Conservation (phyloP, 2,888 invertebrate species). For the Sylvicola fuscatus region DNA sequence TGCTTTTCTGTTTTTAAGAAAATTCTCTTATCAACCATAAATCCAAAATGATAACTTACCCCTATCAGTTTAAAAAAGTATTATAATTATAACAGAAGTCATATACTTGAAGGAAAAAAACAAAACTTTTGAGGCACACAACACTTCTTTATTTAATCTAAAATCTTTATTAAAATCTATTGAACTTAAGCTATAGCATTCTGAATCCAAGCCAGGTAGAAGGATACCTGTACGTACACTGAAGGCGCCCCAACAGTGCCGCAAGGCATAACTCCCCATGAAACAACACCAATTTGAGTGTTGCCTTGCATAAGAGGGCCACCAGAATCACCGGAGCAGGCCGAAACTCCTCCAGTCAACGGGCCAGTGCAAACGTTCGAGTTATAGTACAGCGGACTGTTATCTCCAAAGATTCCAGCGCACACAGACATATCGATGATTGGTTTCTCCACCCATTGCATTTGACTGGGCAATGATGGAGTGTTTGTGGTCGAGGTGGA, state of each 20-base stretch:
- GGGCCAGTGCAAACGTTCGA: constrained; percentile 13
- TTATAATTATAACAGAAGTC: too few species aligned
- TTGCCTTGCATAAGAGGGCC: constrained; percentile 9
- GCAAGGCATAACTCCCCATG: constrained; percentile 29
- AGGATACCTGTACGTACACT: constrained; percentile 16
- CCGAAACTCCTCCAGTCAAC: constrained; percentile 10
- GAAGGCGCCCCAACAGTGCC: constrained; percentile 21
- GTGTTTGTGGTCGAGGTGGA: constrained; percentile 19
- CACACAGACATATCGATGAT: constrained; percentile 15
- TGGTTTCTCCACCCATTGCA: constrained; percentile 18
- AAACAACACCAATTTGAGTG: constrained; percentile 26
- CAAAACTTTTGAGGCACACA: too few species aligned
- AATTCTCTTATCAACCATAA: too few species aligned
- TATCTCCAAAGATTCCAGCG: constrained; percentile 7
- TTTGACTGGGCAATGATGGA: constrained; percentile 17
- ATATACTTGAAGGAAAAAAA: too few species aligned
- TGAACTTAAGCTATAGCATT: too few species aligned
- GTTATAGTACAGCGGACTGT: constrained; percentile 14
- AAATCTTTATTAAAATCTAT: too few species aligned
- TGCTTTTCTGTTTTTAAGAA: too few species aligned
- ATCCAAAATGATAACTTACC: too few species aligned
- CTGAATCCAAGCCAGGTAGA: too few species aligned
- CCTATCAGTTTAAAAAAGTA: too few species aligned
- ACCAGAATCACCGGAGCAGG: constrained; percentile 11
- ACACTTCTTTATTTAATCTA: too few species aligned